Base-by-base conservation (phyloP, 2,888 invertebrate genomes). In the Andrena fulva region DNA sequence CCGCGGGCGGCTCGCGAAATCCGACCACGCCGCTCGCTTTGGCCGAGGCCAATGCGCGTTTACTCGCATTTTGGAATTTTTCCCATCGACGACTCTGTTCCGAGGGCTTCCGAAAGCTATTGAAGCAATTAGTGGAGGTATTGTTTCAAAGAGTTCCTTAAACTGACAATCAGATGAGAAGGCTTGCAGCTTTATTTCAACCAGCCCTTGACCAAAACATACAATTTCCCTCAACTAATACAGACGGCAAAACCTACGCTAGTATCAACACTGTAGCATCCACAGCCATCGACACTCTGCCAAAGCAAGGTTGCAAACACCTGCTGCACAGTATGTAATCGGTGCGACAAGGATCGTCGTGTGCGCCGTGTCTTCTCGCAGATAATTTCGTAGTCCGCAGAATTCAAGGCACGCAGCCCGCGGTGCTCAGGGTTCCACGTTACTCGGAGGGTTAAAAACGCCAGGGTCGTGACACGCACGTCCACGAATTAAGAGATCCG, bases 401-500 rank as follows among this genome's bases (percentile, higher is more conserved):
- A 75, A 77, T 77, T 62, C 75, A 20, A 42, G 24, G 62, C 75
- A 78, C 78, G 78, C 52, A 50, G 33, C 8, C n/a, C 16, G 27
- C 35, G 24, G n/a, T 35, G n/a, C n/a, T 42, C 35, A 20, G 27
- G 31, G 27, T 56, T 67, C 50, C n/a, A 42, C 24, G 67, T 67
- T 67, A 60, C 62, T 67, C n/a, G 67, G 42, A 31, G 75, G 77
- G 75, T 68, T 62, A 63, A 62, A 78, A 62, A 62, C 42, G 67
- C 16, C 62, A 33, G 42, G 2, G 72, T 10, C 24, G n/a, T 31
- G 54, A 24, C n/a, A 33, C 48, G 31, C 62, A 62, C 67, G 77
- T 62, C 54, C 68, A 24, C 68, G 78, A 78, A 78, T 75, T 62
- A 78, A 75, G 78, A 68, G 77, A 60, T 31, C 42, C 35, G 29